These are phyloP conservation scores for Sabatieria punctata DNA, from an alignment of 2,888 invertebrate genomes.

Conservation along the genomic window DNA sequence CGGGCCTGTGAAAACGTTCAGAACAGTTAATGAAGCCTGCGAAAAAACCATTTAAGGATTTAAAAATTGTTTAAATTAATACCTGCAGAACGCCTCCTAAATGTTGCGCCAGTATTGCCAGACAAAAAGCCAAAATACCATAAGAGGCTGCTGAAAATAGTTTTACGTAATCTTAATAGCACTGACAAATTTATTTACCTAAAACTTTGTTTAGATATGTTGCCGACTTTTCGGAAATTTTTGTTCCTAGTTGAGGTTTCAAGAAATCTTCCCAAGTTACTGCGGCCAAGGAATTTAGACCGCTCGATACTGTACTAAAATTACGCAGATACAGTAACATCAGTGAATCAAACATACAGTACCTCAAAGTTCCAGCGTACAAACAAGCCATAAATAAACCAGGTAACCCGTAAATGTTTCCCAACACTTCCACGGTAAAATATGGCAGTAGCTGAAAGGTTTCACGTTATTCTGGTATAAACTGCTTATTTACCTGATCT, in stretches of 20 bases:
- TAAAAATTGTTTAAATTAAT: no score
- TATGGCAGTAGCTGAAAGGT: constrained; percentile 10
- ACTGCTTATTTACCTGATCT: constrained; percentile 9
- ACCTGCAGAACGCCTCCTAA: constrained; percentile 7
- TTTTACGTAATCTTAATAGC: neutral
- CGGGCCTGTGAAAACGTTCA: constrained; percentile 6
- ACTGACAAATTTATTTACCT: neutral
- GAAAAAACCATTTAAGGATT: neutral
- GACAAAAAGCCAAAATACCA: constrained; percentile 4
- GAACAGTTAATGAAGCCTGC: constrained; percentile 2
- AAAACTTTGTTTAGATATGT: constrained; percentile 1
- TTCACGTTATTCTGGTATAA: neutral
- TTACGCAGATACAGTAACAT: no score
- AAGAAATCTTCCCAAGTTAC: constrained; percentile 12
- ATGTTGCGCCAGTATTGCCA: constrained; percentile 2
- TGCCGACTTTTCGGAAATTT: neutral
- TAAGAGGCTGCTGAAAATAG: constrained; percentile 2
- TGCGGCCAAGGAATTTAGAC: constrained; percentile 10
- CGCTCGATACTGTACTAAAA: constrained; percentile 11
- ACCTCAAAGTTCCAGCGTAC: constrained; percentile 11
- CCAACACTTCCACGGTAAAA: constrained; percentile 8
- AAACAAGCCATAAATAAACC: constrained; percentile 11
- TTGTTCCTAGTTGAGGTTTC: neutral
- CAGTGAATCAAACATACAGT: no score
- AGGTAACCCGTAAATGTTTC: constrained; percentile 1